Evolutionary conservation across 2,797 vertebrate genomes (phyloP), one percentile per base, ranked within the genome.

Genomic region (Coregonus sp.): DNA sequence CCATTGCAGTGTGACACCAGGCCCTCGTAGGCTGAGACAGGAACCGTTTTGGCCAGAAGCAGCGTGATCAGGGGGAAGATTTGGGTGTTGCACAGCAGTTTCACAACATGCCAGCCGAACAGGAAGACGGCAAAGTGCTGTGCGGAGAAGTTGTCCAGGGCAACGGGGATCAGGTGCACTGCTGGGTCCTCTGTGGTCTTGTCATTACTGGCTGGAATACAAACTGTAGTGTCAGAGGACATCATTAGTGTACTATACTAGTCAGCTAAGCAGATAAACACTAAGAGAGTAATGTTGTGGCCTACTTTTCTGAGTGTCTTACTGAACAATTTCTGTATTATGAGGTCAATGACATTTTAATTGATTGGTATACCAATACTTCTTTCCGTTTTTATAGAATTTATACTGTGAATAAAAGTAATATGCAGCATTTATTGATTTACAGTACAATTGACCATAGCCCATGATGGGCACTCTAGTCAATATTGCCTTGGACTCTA

Each of bases 51-150:
- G 70, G 95, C 94, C 88, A 93, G 81, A 1, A 95, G 84, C 72
- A 97, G 92, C 37, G 93, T 87, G 54, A 94, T 83, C 0, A 90
- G 86, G 33, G 93, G 94, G 73, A 94, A 93, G 50, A 75, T 77
- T 35, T 89, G 85, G 69, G 82, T 78, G 75, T 75, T 86, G 78
- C 87, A 88, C 31, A 96, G 90, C 78, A 94, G 80, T 74, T 87
- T 87, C 78, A 94, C 80, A 76, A 96, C 88, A 33, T 92, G 91
- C 79, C 95, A 95, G 73, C 95, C 96, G 80, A 96, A 96, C 33
- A 94, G 84, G 86, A 95, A 96, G 74, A 96, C 75, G 0, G 94
- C 89, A 0, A 93, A 93, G 84, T 93, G 91, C 15, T 90, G 92
- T 37, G 95, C 92, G 3, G 95, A 93, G 69, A 97, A 93, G 78